A percentile compares a stretch with the other conserved stretches of the same genome.
phyloP scores from a whole-genome alignment of 2,797 vertebrate species.

The Leuciscus waleckii region DNA sequence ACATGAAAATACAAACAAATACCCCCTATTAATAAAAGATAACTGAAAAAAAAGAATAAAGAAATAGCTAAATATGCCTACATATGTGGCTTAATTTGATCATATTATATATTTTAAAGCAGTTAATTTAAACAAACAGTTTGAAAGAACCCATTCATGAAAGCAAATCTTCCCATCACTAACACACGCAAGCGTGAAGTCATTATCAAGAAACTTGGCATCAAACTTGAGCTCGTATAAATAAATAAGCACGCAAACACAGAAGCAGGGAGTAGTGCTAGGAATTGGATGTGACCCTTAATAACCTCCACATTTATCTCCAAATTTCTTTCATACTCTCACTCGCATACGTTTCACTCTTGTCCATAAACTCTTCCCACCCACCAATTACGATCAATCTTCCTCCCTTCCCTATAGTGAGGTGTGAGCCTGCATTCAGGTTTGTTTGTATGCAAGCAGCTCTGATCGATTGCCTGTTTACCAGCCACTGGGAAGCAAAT shows the following conservation, averaged over 20 bases:
- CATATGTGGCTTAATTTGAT: too few species aligned
- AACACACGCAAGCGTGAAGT: background rate
- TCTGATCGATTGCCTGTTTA: conserved; percentile 71
- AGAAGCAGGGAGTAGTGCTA: conserved; percentile 12
- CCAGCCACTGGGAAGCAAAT: conserved; percentile 52
- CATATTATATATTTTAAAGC: background rate
- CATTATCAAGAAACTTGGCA: background rate
- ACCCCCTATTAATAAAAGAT: background rate
- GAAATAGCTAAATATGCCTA: background rate
- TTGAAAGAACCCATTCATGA: background rate
- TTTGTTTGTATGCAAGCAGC: conserved; percentile 67
- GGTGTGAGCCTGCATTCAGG: conserved; percentile 59
- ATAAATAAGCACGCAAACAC: conserved; percentile 35
- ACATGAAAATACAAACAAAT: background rate
- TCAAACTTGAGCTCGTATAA: background rate
- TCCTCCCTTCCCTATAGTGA: conserved; percentile 25
- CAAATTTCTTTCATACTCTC: conserved; percentile 26
- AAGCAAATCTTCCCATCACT: background rate
- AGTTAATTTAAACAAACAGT: background rate
- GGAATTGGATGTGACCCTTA: conserved; percentile 27
- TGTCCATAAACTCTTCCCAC: conserved; percentile 32
- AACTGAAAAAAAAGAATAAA: background rate
- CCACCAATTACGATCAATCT: conserved; percentile 56
- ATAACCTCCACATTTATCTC: conserved; percentile 24
- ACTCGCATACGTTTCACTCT: conserved; percentile 32